Conservation (phyloP, 2,888 invertebrate species). For the Ferdinandea cuprea region DNA sequence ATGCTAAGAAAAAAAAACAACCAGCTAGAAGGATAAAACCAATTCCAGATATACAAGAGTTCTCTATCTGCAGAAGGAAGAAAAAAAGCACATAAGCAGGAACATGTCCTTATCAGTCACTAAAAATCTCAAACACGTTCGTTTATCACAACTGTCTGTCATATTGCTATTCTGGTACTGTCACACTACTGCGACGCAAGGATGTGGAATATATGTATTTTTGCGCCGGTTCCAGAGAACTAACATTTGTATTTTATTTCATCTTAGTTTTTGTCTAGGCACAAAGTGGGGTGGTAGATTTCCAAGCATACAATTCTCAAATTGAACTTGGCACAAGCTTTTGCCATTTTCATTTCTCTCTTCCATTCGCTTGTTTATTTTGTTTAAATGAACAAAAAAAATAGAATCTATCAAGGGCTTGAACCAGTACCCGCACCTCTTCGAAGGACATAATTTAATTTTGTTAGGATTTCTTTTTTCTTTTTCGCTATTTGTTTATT, state of each 20-base stretch:
- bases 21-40: slow-evolving; percentile 26
- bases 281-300: slow-evolving; percentile 22
- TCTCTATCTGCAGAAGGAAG: slow-evolving; percentile 28
- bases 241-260: slow-evolving; percentile 65
- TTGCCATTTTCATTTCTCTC: not conserved
- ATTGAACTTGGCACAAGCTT: slow-evolving; percentile 65
- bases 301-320: slow-evolving; percentile 57
- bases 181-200: slow-evolving; percentile 38
- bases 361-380: slow-evolving; percentile 38
- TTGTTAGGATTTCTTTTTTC: slow-evolving; percentile 38
- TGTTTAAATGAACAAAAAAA: slow-evolving; percentile 35
- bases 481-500: slow-evolving; percentile 54
- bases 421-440: slow-evolving; percentile 48
- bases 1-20: not conserved
- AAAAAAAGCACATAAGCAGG: slow-evolving; percentile 17
- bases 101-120: slow-evolving; percentile 70
- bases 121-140: slow-evolving; percentile 70
- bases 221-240: slow-evolving; percentile 18
- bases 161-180: slow-evolving; percentile 37
- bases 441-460: slow-evolving; percentile 51
- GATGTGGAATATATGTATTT: slow-evolving; percentile 31
- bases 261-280: slow-evolving; percentile 1
- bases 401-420: slow-evolving; percentile 51
- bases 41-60: slow-evolving; percentile 54
- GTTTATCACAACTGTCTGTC: slow-evolving; percentile 68